These are phyloP conservation scores for Acanthiza pusilla DNA, from an alignment of 2,797 vertebrate species.

Conservation along the genomic window DNA sequence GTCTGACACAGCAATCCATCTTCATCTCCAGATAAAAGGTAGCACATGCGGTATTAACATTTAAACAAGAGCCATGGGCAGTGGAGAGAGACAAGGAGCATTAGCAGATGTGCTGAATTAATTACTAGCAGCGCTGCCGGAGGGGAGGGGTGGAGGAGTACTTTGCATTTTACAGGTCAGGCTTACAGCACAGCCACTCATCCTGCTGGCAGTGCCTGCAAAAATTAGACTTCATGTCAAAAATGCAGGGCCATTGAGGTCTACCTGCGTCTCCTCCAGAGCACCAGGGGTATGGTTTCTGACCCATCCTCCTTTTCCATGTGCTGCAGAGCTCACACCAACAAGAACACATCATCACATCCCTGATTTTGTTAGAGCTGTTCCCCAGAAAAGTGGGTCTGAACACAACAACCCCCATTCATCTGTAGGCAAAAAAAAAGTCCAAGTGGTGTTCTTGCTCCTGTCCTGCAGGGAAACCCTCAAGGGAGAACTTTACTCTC, in stretches of 20 bases:
- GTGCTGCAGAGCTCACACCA: not conserved
- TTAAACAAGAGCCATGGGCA: conserved; percentile 38
- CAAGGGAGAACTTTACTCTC: not conserved
- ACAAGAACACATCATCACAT: not conserved
- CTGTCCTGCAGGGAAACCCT: not conserved
- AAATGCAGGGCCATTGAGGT: not conserved
- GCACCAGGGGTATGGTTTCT: not conserved
- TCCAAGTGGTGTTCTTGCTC: not conserved
- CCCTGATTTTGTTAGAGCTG: not conserved
- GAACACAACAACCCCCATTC: not conserved
- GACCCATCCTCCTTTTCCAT: not conserved
- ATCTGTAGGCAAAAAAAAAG: not conserved
- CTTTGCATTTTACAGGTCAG: not conserved
- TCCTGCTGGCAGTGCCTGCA: not conserved
- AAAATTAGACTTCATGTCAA: not conserved
- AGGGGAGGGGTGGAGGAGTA: not conserved
- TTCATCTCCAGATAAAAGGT: conserved; percentile 44
- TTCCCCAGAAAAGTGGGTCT: not conserved
- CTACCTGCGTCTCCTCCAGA: not conserved
- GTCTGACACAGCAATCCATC: conserved; percentile 41
- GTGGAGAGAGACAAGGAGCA: not conserved
- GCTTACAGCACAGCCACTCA: not conserved
- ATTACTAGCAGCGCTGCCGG: not conserved
- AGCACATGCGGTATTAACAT: conserved; percentile 14
- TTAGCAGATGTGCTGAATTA: conserved; percentile 38